phyloP scores from a whole-genome alignment of 2,888 invertebrate genomes.

The Cryptus armator region DNA sequence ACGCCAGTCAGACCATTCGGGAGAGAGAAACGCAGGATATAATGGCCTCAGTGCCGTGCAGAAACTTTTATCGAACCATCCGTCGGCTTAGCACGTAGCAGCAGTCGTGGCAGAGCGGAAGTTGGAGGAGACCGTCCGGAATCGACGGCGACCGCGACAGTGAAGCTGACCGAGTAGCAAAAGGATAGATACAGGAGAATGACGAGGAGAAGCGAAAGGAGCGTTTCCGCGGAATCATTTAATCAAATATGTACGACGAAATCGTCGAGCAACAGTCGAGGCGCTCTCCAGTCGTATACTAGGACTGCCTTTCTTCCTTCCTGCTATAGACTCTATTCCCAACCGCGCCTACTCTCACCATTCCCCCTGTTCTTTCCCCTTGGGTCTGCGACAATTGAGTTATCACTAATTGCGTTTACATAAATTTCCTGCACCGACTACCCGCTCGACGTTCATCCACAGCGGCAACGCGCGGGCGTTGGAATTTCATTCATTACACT shows the following conservation, averaged over 20 bases:
- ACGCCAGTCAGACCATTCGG: slow-evolving; percentile 30
- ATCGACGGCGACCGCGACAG: slow-evolving; percentile 45
- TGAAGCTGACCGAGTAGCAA: slow-evolving; percentile 11
- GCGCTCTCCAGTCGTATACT: background rate
- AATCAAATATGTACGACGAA: slow-evolving; percentile 62
- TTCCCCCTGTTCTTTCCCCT: slow-evolving; percentile 13
- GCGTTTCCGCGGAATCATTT: slow-evolving; percentile 56
- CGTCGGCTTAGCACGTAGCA: slow-evolving; percentile 60
- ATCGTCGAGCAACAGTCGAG: slow-evolving; percentile 58
- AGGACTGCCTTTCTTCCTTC: slow-evolving; percentile 11
- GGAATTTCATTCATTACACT: slow-evolving; percentile 27
- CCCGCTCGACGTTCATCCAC: slow-evolving; percentile 7
- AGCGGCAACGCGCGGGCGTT: slow-evolving; percentile 11
- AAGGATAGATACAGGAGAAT: slow-evolving; percentile 10
- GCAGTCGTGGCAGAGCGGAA: slow-evolving; percentile 14
- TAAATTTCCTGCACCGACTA: slow-evolving; percentile 51
- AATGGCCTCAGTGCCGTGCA: slow-evolving; percentile 56
- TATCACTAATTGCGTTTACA: slow-evolving; percentile 67
- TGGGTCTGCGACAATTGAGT: slow-evolving; percentile 51
- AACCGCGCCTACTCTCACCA: slow-evolving; percentile 17
- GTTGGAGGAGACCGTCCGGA: slow-evolving; percentile 32
- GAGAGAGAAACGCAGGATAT: slow-evolving; percentile 41
- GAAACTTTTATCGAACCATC: slow-evolving; percentile 67
- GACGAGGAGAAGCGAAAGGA: slow-evolving; percentile 8
- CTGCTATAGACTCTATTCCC: slow-evolving; percentile 24